phyloP scores from a whole-genome alignment of 2,797 vertebrate genomes.

The Crax fasciolata region DNA sequence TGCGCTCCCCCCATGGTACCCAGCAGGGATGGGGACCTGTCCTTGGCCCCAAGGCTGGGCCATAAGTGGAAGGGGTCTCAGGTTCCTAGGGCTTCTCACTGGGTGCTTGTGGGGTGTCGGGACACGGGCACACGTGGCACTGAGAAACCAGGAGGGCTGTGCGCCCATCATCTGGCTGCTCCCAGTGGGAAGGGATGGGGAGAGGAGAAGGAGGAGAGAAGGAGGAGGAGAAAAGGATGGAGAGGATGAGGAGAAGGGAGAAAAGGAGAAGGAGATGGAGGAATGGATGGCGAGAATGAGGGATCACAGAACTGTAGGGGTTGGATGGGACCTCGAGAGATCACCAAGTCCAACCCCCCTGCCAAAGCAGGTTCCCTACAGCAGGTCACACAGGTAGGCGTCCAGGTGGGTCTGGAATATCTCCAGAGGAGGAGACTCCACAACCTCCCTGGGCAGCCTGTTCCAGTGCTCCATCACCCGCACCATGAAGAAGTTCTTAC shows the following conservation, averaged over 20 bases:
- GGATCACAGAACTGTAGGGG: background rate
- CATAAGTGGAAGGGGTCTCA: background rate
- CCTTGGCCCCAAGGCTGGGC: background rate
- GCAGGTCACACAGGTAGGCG: too few species aligned
- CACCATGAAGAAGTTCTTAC: too few species aligned
- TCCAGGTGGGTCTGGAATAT: too few species aligned
- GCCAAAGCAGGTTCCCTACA: too few species aligned
- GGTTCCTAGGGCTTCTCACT: background rate
- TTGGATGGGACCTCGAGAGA: too few species aligned
- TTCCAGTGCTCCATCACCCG: too few species aligned
- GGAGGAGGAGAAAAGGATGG: background rate
- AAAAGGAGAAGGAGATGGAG: background rate
- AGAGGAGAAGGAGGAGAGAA: background rate
- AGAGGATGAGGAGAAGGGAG: background rate
- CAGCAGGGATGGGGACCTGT: background rate
- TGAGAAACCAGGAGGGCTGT: background rate
- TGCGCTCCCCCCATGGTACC: accelerated
- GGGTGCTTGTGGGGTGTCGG: background rate
- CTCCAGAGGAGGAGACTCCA: too few species aligned
- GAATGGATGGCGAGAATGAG: too few species aligned
- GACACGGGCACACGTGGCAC: background rate
- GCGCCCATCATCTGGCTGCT: background rate
- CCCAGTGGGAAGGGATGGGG: background rate
- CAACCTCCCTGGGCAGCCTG: too few species aligned
- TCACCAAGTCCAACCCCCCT: too few species aligned